Evolutionary conservation across 2,888 invertebrate genomes (phyloP).

Genomic region (Phlogophora meticulosa): DNA sequence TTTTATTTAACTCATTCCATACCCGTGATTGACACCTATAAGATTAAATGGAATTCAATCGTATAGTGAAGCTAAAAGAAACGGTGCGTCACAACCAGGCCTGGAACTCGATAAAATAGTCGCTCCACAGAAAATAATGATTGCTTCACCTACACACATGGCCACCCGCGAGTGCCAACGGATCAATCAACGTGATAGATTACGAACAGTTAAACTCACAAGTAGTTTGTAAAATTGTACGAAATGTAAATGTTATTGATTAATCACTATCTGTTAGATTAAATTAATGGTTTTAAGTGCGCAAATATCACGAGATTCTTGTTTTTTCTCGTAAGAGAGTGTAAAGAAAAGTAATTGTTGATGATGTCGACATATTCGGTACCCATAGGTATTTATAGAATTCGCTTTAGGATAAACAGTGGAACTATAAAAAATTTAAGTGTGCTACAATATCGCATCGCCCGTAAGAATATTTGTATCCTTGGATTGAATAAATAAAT

Average conservation of each 20-base stretch:
- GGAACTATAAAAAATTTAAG: too few species aligned
- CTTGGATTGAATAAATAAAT: too few species aligned
- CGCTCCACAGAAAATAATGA: conserved; percentile 62
- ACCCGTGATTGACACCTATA: conserved; percentile 20
- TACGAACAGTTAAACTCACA: conserved; percentile 30
- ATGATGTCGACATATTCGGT: too few species aligned
- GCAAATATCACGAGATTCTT: conserved; percentile 10
- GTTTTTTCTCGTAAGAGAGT: not conserved
- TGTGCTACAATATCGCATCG: too few species aligned
- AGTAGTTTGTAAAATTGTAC: conserved; percentile 26
- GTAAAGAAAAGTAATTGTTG: not conserved
- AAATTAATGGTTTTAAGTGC: conserved; percentile 9
- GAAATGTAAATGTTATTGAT: conserved; percentile 17
- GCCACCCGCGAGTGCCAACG: conserved; percentile 55
- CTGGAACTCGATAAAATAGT: conserved; percentile 64
- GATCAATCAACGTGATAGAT: conserved; percentile 51
- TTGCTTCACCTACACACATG: conserved; percentile 65
- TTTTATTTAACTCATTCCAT: not conserved
- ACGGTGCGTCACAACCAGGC: conserved; percentile 66
- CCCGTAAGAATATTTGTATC: too few species aligned
- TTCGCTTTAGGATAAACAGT: too few species aligned
- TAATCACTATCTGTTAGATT: conserved; percentile 16
- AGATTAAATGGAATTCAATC: conserved; percentile 40
- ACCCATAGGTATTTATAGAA: too few species aligned
- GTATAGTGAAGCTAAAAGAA: conserved; percentile 51